Conservation (phyloP, 2,888 invertebrate genomes). For the Troglohyphantes excavatus region DNA sequence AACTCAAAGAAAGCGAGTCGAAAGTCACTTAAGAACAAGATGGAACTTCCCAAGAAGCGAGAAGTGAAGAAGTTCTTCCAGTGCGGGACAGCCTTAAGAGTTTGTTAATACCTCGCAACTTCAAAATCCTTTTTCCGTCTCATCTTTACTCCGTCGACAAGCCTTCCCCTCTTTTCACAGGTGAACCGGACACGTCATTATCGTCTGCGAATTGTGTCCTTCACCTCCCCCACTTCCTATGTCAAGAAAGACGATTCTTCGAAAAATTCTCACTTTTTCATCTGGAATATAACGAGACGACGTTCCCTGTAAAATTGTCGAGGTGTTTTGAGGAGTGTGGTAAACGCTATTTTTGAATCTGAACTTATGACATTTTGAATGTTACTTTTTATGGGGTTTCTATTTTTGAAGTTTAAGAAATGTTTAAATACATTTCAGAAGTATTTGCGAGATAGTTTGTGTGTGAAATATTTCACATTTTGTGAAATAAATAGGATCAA, state of each 20-base stretch:
- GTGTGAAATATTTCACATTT: no score
- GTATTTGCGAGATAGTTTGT: no score
- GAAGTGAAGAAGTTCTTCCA: background rate
- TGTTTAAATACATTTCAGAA: no score
- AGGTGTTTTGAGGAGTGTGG: no score
- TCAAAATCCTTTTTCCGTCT: constrained; percentile 37
- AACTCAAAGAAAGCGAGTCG: background rate
- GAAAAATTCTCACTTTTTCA: constrained; percentile 3
- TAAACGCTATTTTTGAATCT: no score
- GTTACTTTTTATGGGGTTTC: background rate
- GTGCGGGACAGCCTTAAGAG: background rate
- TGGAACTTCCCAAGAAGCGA: background rate
- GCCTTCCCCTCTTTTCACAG: constrained; percentile 26
- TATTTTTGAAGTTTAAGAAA: no score
- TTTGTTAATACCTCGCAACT: constrained; percentile 9
- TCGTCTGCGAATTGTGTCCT: constrained; percentile 9
- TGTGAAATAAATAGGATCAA: no score
- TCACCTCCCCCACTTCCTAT: background rate
- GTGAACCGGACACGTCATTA: constrained; percentile 70
- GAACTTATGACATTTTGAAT: background rate
- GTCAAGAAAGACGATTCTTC: constrained; percentile 17
- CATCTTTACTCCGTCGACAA: constrained; percentile 17
- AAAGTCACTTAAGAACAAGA: background rate
- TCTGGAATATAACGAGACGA: constrained; percentile 49
- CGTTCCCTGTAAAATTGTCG: background rate